A percentile compares a stretch with the other conserved stretches of the same genome.
phyloP scores from a whole-genome alignment of 2,888 invertebrate genomes.

The Acanthosepion lycidas region DNA sequence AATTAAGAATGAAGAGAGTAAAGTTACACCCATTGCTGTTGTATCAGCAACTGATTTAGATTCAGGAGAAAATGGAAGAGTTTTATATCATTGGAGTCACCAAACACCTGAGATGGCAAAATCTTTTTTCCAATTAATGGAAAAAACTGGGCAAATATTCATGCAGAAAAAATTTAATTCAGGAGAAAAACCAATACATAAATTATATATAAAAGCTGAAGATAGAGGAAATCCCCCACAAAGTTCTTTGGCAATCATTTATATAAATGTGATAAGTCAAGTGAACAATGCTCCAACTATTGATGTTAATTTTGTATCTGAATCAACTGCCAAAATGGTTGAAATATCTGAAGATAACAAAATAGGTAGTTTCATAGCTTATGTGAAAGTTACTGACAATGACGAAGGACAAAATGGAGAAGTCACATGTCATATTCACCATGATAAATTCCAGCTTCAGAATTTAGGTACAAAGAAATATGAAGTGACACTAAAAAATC shows the following conservation, averaged over 20 bases:
- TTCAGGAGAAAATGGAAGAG: conserved; percentile 8
- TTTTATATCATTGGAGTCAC: not conserved
- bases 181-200: not conserved
- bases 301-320: not conserved
- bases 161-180: not conserved
- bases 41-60: conserved; percentile 38
- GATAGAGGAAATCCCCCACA: not conserved
- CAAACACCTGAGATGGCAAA: not conserved
- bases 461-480: not conserved
- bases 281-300: not conserved
- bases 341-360: not conserved
- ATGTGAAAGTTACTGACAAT: not conserved
- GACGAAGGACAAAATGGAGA: not conserved
- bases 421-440: not conserved
- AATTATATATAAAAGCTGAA: not conserved
- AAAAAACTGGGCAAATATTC: not conserved
- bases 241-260: not conserved
- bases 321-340: not conserved
- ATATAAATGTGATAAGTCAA: not conserved
- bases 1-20: not conserved
- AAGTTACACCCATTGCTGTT: not conserved
- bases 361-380: not conserved
- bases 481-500: not conserved
- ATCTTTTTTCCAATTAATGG: not conserved
- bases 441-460: not conserved